phyloP scores from a whole-genome alignment of 2,113 vertebrate species.

The Podiceps cristatus region DNA sequence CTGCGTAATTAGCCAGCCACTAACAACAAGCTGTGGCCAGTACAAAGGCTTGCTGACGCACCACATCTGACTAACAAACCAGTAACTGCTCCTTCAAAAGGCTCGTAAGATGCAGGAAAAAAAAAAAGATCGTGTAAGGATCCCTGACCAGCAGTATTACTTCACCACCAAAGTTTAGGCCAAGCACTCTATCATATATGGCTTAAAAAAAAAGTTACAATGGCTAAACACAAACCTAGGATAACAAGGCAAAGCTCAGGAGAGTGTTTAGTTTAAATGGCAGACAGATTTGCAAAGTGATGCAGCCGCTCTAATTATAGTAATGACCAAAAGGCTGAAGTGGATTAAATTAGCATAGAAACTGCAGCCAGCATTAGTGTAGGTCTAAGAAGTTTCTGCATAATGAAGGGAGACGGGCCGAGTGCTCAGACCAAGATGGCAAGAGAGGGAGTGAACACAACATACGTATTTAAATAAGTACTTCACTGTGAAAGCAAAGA shows the following conservation, averaged over 20 bases:
- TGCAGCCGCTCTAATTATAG: conserved; percentile 60
- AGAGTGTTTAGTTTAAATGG: neutral
- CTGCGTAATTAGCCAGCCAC: neutral
- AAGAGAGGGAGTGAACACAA: neutral
- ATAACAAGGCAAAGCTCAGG: neutral
- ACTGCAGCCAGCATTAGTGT: neutral
- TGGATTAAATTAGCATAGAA: conserved; percentile 57
- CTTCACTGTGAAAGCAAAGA: neutral
- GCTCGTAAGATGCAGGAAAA: neutral
- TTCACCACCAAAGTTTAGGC: neutral
- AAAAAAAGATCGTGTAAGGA: neutral
- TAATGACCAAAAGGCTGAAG: conserved; percentile 45
- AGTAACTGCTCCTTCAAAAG: neutral
- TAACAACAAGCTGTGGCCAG: neutral
- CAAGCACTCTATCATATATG: neutral
- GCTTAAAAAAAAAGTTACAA: neutral
- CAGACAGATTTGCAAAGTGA: neutral
- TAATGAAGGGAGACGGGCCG: neutral
- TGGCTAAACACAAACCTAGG: neutral
- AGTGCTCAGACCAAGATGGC: neutral
- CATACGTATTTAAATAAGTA: neutral
- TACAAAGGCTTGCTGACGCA: neutral
- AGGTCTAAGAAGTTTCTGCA: neutral
- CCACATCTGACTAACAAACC: neutral
- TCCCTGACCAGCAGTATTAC: neutral